Conservation (phyloP, 2,888 invertebrate genomes). For the Loripinus fragilis region DNA sequence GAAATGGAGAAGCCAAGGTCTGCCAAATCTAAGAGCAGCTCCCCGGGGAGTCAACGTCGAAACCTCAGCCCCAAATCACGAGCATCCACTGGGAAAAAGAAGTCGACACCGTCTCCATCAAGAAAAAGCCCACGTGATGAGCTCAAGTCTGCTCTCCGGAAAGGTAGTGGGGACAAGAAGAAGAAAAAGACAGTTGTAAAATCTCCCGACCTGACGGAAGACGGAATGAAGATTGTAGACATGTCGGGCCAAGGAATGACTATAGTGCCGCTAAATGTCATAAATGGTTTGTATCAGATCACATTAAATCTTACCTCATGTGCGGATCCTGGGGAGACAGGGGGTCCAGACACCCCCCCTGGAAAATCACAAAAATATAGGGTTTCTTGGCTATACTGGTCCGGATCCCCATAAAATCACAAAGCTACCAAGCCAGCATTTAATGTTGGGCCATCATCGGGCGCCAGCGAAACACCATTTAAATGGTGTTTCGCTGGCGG, state of each 20-base stretch:
- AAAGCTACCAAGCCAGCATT: no score
- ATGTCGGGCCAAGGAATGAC: constrained; percentile 80
- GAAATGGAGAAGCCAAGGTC: constrained; percentile 53
- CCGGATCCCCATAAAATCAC: no score
- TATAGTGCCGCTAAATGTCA: constrained; percentile 68
- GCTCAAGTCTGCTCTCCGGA: constrained; percentile 57
- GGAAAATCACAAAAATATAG: no score
- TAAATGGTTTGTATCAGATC: constrained; percentile 68
- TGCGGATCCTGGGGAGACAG: no score
- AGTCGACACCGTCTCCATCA: constrained; percentile 45
- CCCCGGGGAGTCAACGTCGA: constrained; percentile 23
- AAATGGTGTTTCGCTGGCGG: no score
- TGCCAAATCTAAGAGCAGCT: constrained; percentile 50
- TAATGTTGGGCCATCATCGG: no score
- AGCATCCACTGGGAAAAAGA: constrained; percentile 44
- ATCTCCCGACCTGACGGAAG: constrained; percentile 69
- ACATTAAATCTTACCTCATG: no score
- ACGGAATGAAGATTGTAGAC: constrained; percentile 74
- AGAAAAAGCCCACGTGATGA: constrained; percentile 45
- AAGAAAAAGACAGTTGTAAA: constrained; percentile 61
- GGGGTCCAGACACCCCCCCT: no score
- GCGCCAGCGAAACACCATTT: no score
- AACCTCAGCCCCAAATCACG: constrained; percentile 48
- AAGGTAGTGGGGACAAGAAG: constrained; percentile 48
- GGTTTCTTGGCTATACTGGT: no score